Evolutionary conservation across 2,113 vertebrate species (phyloP), one percentile per base, ranked within the genome.

Genomic region (Dasyurus viverrinus): DNA sequence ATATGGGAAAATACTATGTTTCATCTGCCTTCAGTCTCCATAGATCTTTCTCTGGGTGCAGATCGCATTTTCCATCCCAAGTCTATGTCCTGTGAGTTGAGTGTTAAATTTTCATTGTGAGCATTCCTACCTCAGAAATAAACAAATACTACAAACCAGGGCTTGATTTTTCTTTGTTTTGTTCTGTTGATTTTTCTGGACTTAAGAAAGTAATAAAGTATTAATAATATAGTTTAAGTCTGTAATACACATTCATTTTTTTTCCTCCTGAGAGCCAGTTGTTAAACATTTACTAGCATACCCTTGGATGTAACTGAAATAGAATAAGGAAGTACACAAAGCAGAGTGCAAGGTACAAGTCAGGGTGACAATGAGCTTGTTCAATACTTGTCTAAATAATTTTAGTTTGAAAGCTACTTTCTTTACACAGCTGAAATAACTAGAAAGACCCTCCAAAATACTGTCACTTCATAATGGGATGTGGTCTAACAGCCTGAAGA

Each of bases 401-500:
- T 36, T 36, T 30, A 36, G 30, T 36, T 68, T 68, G 57, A 30
- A 36, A 68, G 60, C 30, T 68, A 36, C 60, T 68, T 36, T 68
- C 30, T 30, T 27, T n/a, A 68, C 60, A 36, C 60, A 68, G 60
- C 60, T 68, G 60, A 68, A 36, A 68, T 68, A 68, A 68, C 30
- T 36, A 68, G 60, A 36, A 68, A 68, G 60, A 68, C 12, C 12
- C 60, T 68, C 30, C 30, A 36, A 7, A 7, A 10, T 14, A 94
- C 2, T 0, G 48, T 91, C 90, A 94, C 42, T 92, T 90, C 36
- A 1, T 53, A 53, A 95, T 54, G 92, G 26, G 23, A 91, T 54
- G 47, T 92, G 52, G 91, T 60, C 94, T 22, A 91, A 90, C 48
- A 91, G 3, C 50, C 42, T 42, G 11, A 36, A 94, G 90, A 94